Evolutionary conservation across 1,140 invertebrate genomes (phyloP).

Genomic region (Bombus affinis): DNA sequence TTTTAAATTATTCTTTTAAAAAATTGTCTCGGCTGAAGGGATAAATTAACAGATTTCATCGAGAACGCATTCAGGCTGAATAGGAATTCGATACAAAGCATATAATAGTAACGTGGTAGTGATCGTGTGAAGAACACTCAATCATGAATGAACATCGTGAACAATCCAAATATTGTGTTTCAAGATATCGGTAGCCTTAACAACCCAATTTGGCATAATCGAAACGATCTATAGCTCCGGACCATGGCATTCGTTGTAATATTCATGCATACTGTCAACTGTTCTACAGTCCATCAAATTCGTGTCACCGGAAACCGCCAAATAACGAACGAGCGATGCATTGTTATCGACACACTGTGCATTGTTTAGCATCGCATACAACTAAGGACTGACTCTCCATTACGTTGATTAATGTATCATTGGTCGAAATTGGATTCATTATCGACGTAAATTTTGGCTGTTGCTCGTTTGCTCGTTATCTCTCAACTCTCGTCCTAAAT

Average conservation of each 20-base stretch:
- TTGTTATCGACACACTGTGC: background rate
- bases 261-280: slow-evolving; percentile 28
- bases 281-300: slow-evolving; percentile 18
- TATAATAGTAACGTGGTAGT: too few species aligned
- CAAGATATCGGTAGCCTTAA: background rate
- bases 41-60: too few species aligned
- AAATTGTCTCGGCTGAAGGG: too few species aligned
- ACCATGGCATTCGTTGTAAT: background rate
- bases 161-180: background rate
- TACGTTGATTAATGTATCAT: slow-evolving; percentile 31
- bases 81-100: too few species aligned
- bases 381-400: slow-evolving; percentile 1
- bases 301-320: slow-evolving; percentile 29
- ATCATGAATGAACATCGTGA: background rate
- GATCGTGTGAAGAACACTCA: background rate
- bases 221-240: background rate
- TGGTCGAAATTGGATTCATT: slow-evolving; percentile 16
- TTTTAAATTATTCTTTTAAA: too few species aligned
- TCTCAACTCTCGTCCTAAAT: background rate
- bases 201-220: background rate
- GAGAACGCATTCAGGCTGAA: too few species aligned
- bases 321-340: slow-evolving; percentile 9
- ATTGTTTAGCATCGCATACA: slow-evolving; percentile 11
- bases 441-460: background rate
- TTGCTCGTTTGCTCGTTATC: background rate